phyloP scores from a whole-genome alignment of 2,888 invertebrate genomes.

The Gryllus longicercus region DNA sequence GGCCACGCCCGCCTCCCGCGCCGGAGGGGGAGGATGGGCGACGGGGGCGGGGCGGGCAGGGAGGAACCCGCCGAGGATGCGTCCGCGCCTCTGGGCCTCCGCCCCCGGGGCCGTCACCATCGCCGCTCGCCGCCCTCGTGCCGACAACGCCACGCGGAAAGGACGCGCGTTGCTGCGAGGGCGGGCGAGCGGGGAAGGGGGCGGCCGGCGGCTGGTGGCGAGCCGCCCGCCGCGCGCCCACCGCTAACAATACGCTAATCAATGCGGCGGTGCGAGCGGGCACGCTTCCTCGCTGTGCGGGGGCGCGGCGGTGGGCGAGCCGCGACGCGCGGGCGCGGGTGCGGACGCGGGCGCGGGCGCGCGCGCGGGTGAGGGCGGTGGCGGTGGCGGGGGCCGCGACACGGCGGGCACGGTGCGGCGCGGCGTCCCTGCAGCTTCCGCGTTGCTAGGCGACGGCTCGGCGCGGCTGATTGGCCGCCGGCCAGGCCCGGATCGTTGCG shows the following conservation, averaged over 20 bases:
- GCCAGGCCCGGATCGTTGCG: constrained; percentile 30
- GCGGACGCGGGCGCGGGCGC: background rate
- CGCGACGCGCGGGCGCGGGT: background rate
- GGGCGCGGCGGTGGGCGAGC: constrained; percentile 19
- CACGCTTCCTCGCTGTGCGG: background rate
- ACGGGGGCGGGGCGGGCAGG: background rate
- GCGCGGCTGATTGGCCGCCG: constrained; percentile 24
- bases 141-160: background rate
- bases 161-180: background rate
- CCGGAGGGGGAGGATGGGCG: background rate
- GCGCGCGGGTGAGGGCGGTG: background rate
- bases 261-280: constrained; percentile 10
- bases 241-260: constrained; percentile 8
- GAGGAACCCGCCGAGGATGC: background rate
- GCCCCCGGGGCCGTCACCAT: background rate
- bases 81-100: background rate
- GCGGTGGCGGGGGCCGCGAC: background rate
- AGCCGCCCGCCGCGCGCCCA: constrained; percentile 9
- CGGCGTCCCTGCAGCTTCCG: background rate
- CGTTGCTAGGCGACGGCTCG: constrained; percentile 12
- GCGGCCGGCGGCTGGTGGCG: background rate
- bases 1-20: background rate
- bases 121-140: background rate
- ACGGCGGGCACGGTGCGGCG: constrained; percentile 11
- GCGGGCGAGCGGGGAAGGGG: background rate